Conservation (phyloP, 2,113 vertebrate species). For the Pluvialis apricaria region DNA sequence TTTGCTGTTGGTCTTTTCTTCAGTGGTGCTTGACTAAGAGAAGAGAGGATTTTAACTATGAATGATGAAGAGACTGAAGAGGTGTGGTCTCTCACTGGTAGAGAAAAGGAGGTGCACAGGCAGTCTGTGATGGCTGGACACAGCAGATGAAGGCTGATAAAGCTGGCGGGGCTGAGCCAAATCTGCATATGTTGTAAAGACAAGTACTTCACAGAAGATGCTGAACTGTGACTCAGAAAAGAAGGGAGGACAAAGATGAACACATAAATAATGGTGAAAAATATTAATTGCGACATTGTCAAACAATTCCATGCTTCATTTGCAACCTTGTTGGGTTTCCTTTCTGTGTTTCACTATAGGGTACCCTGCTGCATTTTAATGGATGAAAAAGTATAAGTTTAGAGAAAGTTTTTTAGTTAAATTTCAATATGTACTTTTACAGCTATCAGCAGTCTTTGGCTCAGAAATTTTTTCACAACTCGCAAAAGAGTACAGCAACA, state of each 20-base stretch:
- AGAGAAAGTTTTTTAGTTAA: background rate
- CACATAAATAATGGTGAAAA: background rate
- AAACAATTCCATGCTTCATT: background rate
- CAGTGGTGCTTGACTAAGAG: background rate
- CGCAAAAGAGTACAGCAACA: background rate
- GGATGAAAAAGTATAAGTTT: background rate
- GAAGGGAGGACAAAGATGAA: background rate
- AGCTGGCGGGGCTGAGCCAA: background rate
- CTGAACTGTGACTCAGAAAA: background rate
- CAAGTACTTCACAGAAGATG: background rate
- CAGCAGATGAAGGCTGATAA: background rate
- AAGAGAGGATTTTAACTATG: background rate
- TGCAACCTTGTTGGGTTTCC: background rate
- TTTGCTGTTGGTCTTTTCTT: background rate
- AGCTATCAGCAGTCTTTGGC: background rate
- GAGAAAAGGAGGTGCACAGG: background rate
- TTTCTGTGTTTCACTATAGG: background rate
- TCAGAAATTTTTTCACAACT: background rate
- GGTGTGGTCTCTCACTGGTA: background rate
- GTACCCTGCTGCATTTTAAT: background rate
- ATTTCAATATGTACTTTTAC: background rate
- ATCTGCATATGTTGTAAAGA: background rate
- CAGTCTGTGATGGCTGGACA: background rate
- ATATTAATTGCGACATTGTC: background rate
- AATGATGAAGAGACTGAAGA: background rate